A percentile compares a stretch with the other conserved stretches of the same genome.
phyloP scores from a whole-genome alignment of 1,140 invertebrate species.

The Lutraria rhynchaena region DNA sequence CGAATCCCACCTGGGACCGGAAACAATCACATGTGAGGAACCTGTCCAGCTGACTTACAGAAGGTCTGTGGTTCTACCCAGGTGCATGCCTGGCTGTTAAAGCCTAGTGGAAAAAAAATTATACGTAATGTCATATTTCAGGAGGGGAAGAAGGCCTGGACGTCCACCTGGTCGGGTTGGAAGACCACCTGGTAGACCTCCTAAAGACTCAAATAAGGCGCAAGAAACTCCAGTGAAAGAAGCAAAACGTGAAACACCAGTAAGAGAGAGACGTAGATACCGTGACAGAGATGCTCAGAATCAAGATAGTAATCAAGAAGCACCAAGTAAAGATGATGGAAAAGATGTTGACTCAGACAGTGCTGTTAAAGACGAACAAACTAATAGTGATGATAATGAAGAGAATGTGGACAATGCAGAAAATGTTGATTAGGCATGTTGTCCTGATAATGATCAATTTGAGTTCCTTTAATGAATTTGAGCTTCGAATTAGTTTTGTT shows the following conservation, averaged over 20 bases:
- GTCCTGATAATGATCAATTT: too few relatives aligned
- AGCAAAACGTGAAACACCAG: slow-evolving; percentile 16
- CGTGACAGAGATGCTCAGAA: not conserved
- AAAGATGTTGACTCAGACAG: not conserved
- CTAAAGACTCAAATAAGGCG: slow-evolving; percentile 28
- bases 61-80: too few relatives aligned
- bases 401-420: not conserved
- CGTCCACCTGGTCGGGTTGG: slow-evolving; percentile 12
- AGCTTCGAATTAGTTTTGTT: too few relatives aligned
- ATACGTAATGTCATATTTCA: not conserved
- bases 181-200: slow-evolving; percentile 43
- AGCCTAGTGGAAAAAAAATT: too few relatives aligned
- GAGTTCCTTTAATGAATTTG: too few relatives aligned
- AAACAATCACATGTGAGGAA: too few relatives aligned
- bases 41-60: too few relatives aligned
- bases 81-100: too few relatives aligned
- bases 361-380: slow-evolving; percentile 9
- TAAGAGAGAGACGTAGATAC: not conserved
- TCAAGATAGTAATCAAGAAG: not conserved
- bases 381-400: not conserved
- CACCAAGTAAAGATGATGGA: not conserved
- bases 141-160: slow-evolving; percentile 28
- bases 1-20: too few relatives aligned
- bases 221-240: not conserved
- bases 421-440: too few relatives aligned